Base-by-base conservation (phyloP, 2,888 invertebrate genomes). In the Netelia melanura region DNA sequence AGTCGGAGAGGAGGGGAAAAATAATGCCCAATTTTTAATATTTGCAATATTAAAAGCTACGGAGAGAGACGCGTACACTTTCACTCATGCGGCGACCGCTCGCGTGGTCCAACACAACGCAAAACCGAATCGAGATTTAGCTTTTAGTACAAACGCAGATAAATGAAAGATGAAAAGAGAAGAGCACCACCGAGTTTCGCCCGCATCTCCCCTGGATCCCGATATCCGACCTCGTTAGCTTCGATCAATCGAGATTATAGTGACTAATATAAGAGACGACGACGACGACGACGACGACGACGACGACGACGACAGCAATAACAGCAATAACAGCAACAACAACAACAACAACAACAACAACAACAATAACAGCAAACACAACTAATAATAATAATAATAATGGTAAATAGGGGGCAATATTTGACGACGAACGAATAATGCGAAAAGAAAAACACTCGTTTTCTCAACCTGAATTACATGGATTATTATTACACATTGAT, bases 191-290 rank as follows among this genome's bases (percentile, higher is more conserved):
- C 11, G 30, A 76, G 65, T 67, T 56, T 65, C 56, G 56, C 56
- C 67, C 76, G 56, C 23, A 76, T 48, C 48, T 14, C 17, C 17
- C 48, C 23, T 23, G 11, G 3, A 17, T 10, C 38, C 52, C 25
- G 1, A 14, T 25, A 65, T 17, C 44, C 65, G 61, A 58, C 52
- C 72, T 74, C 67, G 67, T 83, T 78, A 67, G 82, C 78, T 78
- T 67, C 62, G 77, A 77, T 83, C 77, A 62, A 83, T 83, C 72
- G 71, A 67, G 62, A 72, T 72, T 78, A 65, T 62, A 70, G 70
- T 62, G 52, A 64, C 62, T 61, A 61, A 17, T 17, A 64, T 64
- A 44, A 30, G 10, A 10, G 54, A 74, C 25, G 67, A 75, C 30
- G 5, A 30, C 30, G 5, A 30, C 30, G 5, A 30, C 30, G 3